Percentiles rank a stretch among this genome's conserved stretches.
phyloP scores from a whole-genome alignment of 2,797 vertebrate species.

The Naso thynnoides region DNA sequence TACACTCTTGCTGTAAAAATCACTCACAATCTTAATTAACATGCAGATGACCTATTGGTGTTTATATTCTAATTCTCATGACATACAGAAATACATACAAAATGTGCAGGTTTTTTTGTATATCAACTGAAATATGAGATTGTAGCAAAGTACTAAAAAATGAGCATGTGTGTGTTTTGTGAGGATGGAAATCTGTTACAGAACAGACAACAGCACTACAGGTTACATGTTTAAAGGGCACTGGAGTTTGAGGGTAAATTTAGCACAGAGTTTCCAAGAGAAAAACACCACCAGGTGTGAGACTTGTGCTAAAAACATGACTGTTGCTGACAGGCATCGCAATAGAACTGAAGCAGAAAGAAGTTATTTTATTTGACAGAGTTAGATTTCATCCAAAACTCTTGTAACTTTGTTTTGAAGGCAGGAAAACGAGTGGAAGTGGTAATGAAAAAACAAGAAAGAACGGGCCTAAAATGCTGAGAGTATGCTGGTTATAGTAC shows the following conservation, averaged over 20 bases:
- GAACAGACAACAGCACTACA: not conserved
- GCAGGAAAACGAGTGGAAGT: too few relatives aligned
- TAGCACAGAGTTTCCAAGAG: not conserved
- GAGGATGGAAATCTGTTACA: not conserved
- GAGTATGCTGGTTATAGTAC: too few relatives aligned
- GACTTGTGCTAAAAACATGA: slow-evolving; percentile 1
- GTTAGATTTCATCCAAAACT: too few relatives aligned
- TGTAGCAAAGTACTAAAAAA: not conserved
- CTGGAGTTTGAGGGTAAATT: not conserved
- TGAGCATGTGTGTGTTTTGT: not conserved
- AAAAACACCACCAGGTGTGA: not conserved
- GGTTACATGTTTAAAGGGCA: not conserved
- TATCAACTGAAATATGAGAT: not conserved
- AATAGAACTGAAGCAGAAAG: too few relatives aligned
- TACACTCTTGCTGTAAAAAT: slow-evolving; percentile 1
- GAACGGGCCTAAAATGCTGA: too few relatives aligned
- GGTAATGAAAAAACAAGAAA: too few relatives aligned
- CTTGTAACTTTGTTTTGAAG: too few relatives aligned
- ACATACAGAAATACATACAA: not conserved
- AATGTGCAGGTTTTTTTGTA: not conserved
- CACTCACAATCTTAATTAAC: not conserved
- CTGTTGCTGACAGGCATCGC: not conserved
- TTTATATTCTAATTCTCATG: not conserved
- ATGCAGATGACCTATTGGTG: not conserved
- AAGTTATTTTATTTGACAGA: too few relatives aligned